A percentile compares a stretch with the other conserved stretches of the same genome.
Evolutionary conservation across 2,888 invertebrate genomes (phyloP).

Genomic region (Brachyptera putata): DNA sequence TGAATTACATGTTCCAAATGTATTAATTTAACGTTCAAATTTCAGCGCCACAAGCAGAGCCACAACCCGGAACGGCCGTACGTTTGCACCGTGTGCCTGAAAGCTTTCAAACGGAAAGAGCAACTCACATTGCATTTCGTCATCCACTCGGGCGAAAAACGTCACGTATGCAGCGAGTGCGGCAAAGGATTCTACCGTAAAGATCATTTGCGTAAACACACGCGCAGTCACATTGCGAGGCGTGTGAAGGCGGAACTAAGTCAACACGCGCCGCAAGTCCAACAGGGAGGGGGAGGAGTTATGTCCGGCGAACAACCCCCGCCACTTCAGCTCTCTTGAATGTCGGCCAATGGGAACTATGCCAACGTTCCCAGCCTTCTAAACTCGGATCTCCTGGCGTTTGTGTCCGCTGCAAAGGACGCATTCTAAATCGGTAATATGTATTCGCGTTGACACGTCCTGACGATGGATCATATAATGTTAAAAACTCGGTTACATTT

Average conservation of each 20-base stretch:
- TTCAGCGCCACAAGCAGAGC: slow-evolving; percentile 80
- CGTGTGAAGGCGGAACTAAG: slow-evolving; percentile 81
- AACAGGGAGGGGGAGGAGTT: slow-evolving; percentile 15
- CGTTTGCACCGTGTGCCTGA: slow-evolving; percentile 81
- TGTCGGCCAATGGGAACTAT: slow-evolving; percentile 35
- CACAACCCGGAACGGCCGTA: slow-evolving; percentile 87
- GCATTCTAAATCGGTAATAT: slow-evolving; percentile 29
- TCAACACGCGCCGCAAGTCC: slow-evolving; percentile 51
- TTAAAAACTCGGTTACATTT: no score
- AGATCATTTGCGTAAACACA: slow-evolving; percentile 81
- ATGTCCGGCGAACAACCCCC: not conserved
- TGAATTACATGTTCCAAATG: no score
- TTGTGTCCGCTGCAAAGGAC: slow-evolving; percentile 33
- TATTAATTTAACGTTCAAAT: no score
- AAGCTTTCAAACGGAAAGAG: slow-evolving; percentile 85
- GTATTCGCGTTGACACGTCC: slow-evolving; percentile 15
- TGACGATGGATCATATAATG: no score
- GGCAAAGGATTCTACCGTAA: slow-evolving; percentile 87
- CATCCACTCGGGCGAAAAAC: slow-evolving; percentile 84
- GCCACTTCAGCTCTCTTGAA: slow-evolving; percentile 33
- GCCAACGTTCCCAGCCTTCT: slow-evolving; percentile 35
- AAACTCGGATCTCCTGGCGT: slow-evolving; percentile 35
- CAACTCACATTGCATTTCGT: slow-evolving; percentile 84
- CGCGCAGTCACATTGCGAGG: slow-evolving; percentile 77
- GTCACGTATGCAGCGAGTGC: slow-evolving; percentile 82